Base-by-base conservation (phyloP, 2,113 vertebrate species). In the Pandion haliaetus region DNA sequence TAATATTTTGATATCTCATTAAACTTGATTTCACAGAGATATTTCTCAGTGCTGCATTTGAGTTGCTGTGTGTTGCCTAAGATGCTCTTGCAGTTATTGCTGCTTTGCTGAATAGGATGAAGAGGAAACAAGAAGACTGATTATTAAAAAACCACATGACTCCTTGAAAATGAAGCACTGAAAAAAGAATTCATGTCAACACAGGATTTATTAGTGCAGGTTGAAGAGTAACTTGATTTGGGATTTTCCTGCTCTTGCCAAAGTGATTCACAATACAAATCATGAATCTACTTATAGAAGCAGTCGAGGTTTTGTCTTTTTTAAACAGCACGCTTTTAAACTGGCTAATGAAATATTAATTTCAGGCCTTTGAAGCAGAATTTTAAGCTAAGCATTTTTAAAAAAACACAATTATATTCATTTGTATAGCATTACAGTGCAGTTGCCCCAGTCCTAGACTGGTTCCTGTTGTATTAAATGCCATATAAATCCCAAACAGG, bases 1-100 rank as follows among this genome's bases (percentile, higher is more conserved):
- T 96, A 97, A 97, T 98, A 97, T 97, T 98, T 96, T 98, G 97
- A 96, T 98, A 95, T 98, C 97, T 97, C n/a, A 88, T 98, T 97
- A 97, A 98, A 97, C 72, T 97, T 83, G 87, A 97, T 87, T 98
- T 98, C 97, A 94, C 79, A 86, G 92, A 96, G 90, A 74, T 85
- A 25, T 76, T 82, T 97, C 90, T 92, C 74, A 77, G 78, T 20
- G 45, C 83, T 89, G 81, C 62, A 18, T 85, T 73, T 28, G 50
- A 92, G 40, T 90, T 93, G 82, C 65, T 74, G 28, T 80, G 61
- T 79, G 42, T 78, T 91, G 90, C 65, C 74, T 28, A 44, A 84
- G 93, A 88, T 83, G 69, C 25, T 77, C 79, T 84, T 94, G 55
- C 63, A 83, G 76, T 70, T 82, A 62, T 83, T 9, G 5, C 36